These are phyloP conservation scores for Pyrgus malvae DNA, from an alignment of 2,888 invertebrate species.

Conservation along the genomic window DNA sequence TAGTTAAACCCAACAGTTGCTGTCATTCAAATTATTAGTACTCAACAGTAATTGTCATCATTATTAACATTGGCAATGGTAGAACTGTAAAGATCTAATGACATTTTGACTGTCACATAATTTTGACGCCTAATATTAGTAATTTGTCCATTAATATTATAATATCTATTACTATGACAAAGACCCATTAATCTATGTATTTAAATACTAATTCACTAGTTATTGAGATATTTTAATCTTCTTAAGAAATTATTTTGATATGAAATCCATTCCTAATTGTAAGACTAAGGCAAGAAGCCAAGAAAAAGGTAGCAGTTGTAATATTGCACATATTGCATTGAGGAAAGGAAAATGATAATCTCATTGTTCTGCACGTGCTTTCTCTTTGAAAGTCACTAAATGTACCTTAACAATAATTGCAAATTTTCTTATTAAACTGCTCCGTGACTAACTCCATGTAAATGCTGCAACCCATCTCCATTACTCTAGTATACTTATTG, in stretches of 20 bases:
- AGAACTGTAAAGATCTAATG: not conserved
- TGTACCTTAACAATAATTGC: constrained; percentile 15
- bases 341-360: not conserved
- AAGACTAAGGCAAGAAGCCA: too few relatives aligned
- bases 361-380: not conserved
- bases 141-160: too few relatives aligned
- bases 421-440: constrained; percentile 15
- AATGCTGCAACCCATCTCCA: constrained; percentile 20
- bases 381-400: constrained; percentile 17
- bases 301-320: too few relatives aligned
- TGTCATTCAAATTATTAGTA: not conserved
- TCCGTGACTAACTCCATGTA: constrained; percentile 15
- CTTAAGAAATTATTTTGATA: too few relatives aligned
- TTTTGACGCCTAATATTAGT: too few relatives aligned
- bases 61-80: not conserved
- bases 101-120: too few relatives aligned
- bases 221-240: too few relatives aligned
- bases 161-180: too few relatives aligned
- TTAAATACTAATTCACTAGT: too few relatives aligned
- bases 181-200: too few relatives aligned
- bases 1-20: not conserved
- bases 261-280: too few relatives aligned
- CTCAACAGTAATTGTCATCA: not conserved
- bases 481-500: constrained; percentile 21
- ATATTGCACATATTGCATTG: not conserved